Evolutionary conservation across 2,113 vertebrate species (phyloP).

Genomic region (Megaptera novaeangliae): DNA sequence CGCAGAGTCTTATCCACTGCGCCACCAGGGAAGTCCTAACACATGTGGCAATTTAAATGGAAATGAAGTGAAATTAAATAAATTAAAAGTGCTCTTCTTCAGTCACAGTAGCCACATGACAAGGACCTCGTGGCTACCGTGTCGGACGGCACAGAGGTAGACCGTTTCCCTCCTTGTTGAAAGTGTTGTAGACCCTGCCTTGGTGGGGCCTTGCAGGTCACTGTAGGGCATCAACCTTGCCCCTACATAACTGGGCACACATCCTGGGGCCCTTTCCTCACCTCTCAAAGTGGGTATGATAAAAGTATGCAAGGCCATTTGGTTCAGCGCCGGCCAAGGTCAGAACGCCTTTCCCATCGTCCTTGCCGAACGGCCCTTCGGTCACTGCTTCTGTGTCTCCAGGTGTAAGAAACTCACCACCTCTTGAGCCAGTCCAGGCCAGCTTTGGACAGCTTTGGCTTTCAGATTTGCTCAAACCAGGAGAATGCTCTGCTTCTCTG

Average conservation of each 20-base stretch:
- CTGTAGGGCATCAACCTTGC: not conserved
- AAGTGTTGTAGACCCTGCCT: not conserved
- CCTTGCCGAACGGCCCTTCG: not conserved
- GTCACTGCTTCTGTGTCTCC: not conserved
- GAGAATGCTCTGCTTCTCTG: not conserved
- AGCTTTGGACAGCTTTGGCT: not conserved
- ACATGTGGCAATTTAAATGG: not conserved
- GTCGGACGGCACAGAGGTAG: fast-evolving
- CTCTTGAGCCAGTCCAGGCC: not conserved
- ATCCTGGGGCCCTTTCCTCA: conserved; percentile 1
- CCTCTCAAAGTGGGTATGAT: conserved; percentile 11
- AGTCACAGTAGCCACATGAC: not conserved
- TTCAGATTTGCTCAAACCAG: not conserved
- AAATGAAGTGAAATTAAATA: not conserved
- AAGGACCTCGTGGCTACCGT: fast-evolving
- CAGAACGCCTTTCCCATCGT: not conserved
- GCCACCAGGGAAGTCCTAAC: not conserved
- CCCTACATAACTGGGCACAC: not conserved
- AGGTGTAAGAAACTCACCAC: not conserved
- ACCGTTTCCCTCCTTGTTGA: not conserved
- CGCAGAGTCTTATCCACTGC: not conserved
- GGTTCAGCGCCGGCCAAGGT: not conserved
- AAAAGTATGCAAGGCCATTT: not conserved
- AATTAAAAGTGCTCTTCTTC: not conserved
- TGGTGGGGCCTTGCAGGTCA: not conserved